phyloP scores from a whole-genome alignment of 2,113 vertebrate genomes.

The Cebus imitator region DNA sequence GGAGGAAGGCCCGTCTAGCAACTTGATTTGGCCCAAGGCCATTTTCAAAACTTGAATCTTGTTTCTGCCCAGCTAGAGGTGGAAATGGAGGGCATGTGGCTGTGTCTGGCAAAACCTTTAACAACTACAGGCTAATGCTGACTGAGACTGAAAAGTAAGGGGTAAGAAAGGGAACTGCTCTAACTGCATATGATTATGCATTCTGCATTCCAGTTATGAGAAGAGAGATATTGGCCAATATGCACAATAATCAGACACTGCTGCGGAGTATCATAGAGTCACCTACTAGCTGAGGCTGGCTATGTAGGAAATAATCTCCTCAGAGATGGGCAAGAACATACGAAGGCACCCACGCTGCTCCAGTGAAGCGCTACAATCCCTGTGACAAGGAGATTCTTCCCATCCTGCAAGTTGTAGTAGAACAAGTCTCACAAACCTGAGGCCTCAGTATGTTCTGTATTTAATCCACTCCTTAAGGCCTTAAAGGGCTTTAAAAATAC shows the following conservation, averaged over 20 bases:
- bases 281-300: neutral
- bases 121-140: no score
- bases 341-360: no score
- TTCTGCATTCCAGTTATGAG: fast-evolving
- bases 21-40: neutral
- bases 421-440: neutral
- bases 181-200: neutral
- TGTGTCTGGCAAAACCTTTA: neutral
- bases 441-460: neutral
- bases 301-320: neutral
- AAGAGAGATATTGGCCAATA: neutral
- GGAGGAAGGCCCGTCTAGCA: neutral
- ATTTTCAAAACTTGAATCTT: neutral
- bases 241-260: neutral
- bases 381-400: neutral
- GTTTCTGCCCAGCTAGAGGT: neutral
- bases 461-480: neutral
- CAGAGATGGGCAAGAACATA: neutral
- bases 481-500: slow-evolving; percentile 19
- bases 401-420: neutral
- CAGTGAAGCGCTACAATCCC: neutral
- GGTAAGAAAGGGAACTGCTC: neutral
- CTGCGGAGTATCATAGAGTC: neutral
- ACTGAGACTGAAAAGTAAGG: neutral
- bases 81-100: neutral